Percentiles rank a stretch among this genome's conserved stretches.
These are phyloP conservation scores for Sus cebifrons DNA, from an alignment of 2,797 vertebrate genomes.

Conservation along the genomic window DNA sequence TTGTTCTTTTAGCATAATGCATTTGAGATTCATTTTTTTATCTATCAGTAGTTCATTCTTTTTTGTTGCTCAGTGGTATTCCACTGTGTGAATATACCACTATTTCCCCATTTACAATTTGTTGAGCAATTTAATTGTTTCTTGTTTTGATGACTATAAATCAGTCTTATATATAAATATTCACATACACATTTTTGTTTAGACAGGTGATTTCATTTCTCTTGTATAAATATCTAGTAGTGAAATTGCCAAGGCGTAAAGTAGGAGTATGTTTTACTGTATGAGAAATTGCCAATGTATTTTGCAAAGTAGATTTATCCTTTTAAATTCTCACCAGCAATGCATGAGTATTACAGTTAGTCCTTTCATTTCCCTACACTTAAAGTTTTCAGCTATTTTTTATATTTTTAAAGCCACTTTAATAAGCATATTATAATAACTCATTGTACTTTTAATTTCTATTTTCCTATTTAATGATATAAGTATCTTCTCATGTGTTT, in stretches of 20 bases:
- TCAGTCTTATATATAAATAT: background rate
- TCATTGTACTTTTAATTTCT: slow-evolving; percentile 6
- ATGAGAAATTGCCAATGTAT: background rate
- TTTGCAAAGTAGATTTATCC: background rate
- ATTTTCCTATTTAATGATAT: background rate
- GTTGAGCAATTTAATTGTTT: background rate
- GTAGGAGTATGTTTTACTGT: background rate
- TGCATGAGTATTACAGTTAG: background rate
- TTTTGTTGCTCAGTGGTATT: background rate
- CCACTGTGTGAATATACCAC: background rate
- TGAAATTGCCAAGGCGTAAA: background rate
- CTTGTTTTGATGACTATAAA: background rate
- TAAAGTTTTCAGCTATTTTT: background rate
- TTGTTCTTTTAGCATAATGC: background rate
- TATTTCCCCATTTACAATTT: background rate
- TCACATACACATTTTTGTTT: background rate
- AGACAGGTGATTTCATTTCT: background rate
- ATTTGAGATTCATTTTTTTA: background rate
- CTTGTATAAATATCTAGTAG: background rate
- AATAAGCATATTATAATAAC: background rate
- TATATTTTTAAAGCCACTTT: background rate
- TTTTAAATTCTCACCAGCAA: background rate
- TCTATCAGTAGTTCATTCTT: background rate
- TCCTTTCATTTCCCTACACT: background rate
- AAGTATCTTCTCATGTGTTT: background rate